phyloP scores from a whole-genome alignment of 2,797 vertebrate genomes.

The Phalanger gymnotis region DNA sequence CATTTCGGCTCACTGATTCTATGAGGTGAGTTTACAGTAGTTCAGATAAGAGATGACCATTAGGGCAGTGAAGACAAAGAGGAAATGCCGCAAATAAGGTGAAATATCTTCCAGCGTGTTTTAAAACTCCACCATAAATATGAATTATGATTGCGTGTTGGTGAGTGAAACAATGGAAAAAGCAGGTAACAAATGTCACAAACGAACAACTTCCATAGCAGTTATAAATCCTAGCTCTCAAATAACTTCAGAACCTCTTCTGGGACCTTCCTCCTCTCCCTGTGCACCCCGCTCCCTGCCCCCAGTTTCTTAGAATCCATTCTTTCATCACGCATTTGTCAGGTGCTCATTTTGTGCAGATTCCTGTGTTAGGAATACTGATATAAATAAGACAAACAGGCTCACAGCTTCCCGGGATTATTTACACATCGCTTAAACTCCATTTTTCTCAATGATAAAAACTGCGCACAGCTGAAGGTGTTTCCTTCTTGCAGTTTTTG shows the following conservation, averaged over 20 bases:
- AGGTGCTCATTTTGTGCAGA: neutral
- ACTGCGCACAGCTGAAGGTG: neutral
- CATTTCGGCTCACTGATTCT: neutral
- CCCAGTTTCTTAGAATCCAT: neutral
- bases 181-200: neutral
- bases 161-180: neutral
- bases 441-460: constrained; percentile 33
- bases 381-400: neutral
- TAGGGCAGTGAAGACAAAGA: neutral
- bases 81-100: neutral
- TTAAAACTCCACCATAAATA: neutral
- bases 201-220: neutral
- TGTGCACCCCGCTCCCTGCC: neutral
- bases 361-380: neutral
- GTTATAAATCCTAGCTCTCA: neutral
- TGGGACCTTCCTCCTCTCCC: neutral
- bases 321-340: neutral
- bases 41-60: neutral
- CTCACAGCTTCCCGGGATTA: neutral
- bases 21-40: neutral
- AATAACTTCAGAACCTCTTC: neutral
- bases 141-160: constrained; percentile 30
- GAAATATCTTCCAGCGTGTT: neutral
- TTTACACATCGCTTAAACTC: neutral
- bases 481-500: constrained; percentile 29